These are phyloP conservation scores for Melanostoma mellinum DNA, from an alignment of 2,888 invertebrate species.

Conservation along the genomic window DNA sequence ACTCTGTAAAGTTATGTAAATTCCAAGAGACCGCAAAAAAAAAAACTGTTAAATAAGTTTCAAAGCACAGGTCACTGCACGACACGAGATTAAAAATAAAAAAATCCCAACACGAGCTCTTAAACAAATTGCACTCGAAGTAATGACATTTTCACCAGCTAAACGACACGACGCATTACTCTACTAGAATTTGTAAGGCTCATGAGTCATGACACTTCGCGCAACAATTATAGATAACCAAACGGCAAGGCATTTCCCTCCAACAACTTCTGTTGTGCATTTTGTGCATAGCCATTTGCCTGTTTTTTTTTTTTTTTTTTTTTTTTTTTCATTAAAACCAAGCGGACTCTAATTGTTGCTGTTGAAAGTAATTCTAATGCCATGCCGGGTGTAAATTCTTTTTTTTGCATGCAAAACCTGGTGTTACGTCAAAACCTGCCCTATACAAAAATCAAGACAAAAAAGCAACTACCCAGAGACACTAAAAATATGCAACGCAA, in stretches of 20 bases:
- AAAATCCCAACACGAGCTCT: background rate
- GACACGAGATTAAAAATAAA: too few species aligned
- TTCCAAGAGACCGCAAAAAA: too few species aligned
- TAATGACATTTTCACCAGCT: background rate
- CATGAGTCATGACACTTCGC: conserved; percentile 30
- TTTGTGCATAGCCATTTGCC: background rate
- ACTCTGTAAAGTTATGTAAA: too few species aligned
- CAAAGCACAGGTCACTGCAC: too few species aligned
- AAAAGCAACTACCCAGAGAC: conserved; percentile 24
- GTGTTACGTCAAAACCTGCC: conserved; percentile 25
- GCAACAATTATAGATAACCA: conserved; percentile 13
- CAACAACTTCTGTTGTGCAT: background rate
- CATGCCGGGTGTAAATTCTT: background rate
- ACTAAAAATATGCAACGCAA: conserved; percentile 10
- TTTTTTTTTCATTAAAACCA: conserved; percentile 35
- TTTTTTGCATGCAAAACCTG: conserved; percentile 29
- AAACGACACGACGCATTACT: conserved; percentile 6
- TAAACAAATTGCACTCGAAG: conserved; percentile 20
- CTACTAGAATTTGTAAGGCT: conserved; percentile 11
- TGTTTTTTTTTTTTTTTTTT: conserved; percentile 12
- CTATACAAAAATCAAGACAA: background rate
- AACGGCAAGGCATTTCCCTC: conserved; percentile 2
- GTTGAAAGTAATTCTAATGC: conserved; percentile 59
- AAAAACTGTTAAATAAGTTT: too few species aligned
- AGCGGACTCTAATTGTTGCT: conserved; percentile 54